A percentile compares a stretch with the other conserved stretches of the same genome.
Conservation (phyloP, 2,113 vertebrate genomes). For the Ailuropoda melanoleuca region DNA sequence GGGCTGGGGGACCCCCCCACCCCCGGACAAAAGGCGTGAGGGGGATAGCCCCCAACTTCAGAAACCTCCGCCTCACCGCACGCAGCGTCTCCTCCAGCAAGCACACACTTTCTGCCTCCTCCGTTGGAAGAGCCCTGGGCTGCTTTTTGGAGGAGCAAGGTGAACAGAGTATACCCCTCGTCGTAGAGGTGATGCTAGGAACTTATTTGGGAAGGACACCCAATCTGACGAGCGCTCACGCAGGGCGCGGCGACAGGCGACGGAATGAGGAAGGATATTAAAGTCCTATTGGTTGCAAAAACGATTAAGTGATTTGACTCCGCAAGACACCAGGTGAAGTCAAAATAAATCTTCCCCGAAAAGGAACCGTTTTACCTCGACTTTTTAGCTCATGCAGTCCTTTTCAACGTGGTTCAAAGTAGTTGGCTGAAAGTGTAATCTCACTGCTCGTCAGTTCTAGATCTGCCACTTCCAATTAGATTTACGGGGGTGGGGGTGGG, state of each 20-base stretch:
- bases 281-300: constrained; percentile 33
- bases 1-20: neutral
- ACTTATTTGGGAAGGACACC: neutral
- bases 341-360: constrained; percentile 20
- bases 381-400: constrained; percentile 52
- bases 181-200: neutral
- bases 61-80: neutral
- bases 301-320: neutral
- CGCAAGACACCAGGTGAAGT: constrained; percentile 29
- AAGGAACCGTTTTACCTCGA: constrained; percentile 49
- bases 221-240: neutral
- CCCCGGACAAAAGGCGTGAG: neutral
- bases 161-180: neutral
- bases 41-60: neutral
- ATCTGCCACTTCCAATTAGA: constrained; percentile 60
- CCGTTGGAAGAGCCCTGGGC: neutral
- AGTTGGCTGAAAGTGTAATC: constrained; percentile 40
- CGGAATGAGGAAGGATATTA: neutral
- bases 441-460: constrained; percentile 56
- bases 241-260: neutral
- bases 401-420: constrained; percentile 54
- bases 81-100: neutral
- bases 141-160: neutral
- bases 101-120: neutral
- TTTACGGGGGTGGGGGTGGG: neutral